These are phyloP conservation scores for Andrena hattorfiana DNA, from an alignment of 2,888 invertebrate genomes.

Conservation along the genomic window DNA sequence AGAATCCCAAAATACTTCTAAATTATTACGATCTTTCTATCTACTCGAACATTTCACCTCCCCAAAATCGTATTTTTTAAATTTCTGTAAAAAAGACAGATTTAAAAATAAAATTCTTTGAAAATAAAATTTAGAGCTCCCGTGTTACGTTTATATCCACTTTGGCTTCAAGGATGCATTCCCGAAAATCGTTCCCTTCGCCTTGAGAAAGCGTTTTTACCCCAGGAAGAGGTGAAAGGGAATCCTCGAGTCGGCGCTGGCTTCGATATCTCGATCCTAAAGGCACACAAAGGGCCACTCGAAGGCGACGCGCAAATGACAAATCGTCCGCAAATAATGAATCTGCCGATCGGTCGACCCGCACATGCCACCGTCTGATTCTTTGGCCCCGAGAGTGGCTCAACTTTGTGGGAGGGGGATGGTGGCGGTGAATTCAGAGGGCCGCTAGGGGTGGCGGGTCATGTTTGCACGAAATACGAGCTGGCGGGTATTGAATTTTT, in stretches of 20 bases:
- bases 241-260: constrained; percentile 31
- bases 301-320: constrained; percentile 73
- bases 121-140: neutral
- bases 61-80: neutral
- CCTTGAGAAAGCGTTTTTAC: constrained; percentile 5
- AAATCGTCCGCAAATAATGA: constrained; percentile 78
- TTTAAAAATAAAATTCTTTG: neutral
- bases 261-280: constrained; percentile 66
- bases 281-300: constrained; percentile 61
- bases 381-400: constrained; percentile 36
- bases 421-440: constrained; percentile 34
- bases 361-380: constrained; percentile 35
- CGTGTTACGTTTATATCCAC: constrained; percentile 31
- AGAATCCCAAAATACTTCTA: too few species aligned
- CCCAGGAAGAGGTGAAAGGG: constrained; percentile 12
- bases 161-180: constrained; percentile 11
- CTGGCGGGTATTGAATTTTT: constrained; percentile 62
- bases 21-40: too few species aligned
- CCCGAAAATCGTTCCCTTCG: constrained; percentile 20
- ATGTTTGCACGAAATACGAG: constrained; percentile 57
- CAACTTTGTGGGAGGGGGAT: neutral
- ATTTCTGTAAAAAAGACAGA: neutral
- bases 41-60: too few species aligned
- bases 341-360: constrained; percentile 62
- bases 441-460: constrained; percentile 29